These are phyloP conservation scores for Cyanistes caeruleus DNA, from an alignment of 2,113 vertebrate species.

Conservation along the genomic window DNA sequence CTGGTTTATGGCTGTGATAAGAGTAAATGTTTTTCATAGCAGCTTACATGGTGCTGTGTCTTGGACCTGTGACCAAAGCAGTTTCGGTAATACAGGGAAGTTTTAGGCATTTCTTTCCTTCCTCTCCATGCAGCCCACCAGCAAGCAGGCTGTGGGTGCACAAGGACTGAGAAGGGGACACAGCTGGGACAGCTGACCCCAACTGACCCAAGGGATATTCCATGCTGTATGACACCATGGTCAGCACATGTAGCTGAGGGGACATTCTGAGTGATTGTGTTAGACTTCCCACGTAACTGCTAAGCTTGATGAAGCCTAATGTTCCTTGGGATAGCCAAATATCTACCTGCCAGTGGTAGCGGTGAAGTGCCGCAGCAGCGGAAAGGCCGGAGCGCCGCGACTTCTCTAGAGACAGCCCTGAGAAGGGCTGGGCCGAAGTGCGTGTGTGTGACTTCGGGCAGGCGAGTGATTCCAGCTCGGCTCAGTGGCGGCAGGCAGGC, in stretches of 20 bases:
- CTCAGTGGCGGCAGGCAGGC: no score
- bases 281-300: neutral
- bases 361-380: no score
- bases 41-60: neutral
- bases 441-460: no score
- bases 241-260: no score
- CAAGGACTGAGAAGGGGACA: neutral
- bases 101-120: neutral
- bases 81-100: neutral
- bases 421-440: no score
- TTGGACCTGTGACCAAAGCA: neutral
- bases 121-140: neutral
- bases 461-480: no score
- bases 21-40: neutral
- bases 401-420: no score
- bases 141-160: neutral
- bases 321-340: neutral
- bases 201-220: neutral
- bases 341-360: neutral
- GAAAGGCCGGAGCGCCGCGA: no score
- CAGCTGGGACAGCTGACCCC: neutral
- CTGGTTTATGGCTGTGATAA: neutral
- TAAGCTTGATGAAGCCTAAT: fast-evolving
- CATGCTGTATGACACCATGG: no score
- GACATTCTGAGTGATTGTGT: neutral